phyloP scores from a whole-genome alignment of 2,797 vertebrate species.

The Sebastes aleutianus region DNA sequence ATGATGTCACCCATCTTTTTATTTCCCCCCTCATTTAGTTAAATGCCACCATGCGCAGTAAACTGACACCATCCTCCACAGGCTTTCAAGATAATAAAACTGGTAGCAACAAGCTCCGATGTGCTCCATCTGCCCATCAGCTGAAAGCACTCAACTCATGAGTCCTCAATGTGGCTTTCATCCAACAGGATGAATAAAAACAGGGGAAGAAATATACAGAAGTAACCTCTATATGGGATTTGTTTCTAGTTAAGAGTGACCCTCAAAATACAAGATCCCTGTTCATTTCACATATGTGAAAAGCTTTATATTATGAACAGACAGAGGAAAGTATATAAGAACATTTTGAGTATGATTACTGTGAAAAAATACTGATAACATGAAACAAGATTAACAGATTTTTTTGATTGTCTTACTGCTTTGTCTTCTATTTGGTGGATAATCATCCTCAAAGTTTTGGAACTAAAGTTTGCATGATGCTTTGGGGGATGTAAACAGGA shows the following conservation, averaged over 20 bases:
- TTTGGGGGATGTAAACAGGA: not conserved
- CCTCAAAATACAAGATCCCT: not conserved
- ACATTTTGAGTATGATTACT: not conserved
- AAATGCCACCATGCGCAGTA: conserved; percentile 30
- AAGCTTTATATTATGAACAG: not conserved
- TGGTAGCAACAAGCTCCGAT: conserved; percentile 5
- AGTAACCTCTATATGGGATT: not conserved
- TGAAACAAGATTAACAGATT: not conserved
- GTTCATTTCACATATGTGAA: not conserved
- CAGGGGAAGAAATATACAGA: not conserved
- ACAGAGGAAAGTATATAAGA: not conserved
- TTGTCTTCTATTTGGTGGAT: not conserved
- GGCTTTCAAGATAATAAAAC: conserved; percentile 41
- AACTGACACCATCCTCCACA: conserved; percentile 7
- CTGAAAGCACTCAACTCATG: conserved; percentile 17
- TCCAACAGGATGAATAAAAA: not conserved
- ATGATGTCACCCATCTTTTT: conserved; percentile 12
- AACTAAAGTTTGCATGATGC: not conserved
- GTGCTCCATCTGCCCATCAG: conserved; percentile 23
- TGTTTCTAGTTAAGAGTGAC: no score
- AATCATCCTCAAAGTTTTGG: not conserved
- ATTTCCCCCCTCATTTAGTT: conserved; percentile 22
- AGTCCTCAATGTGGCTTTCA: conserved; percentile 14
- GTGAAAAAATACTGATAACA: not conserved
- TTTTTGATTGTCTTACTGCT: not conserved